Base-by-base conservation (phyloP, 2,113 vertebrate genomes). In the Petroica traversi region DNA sequence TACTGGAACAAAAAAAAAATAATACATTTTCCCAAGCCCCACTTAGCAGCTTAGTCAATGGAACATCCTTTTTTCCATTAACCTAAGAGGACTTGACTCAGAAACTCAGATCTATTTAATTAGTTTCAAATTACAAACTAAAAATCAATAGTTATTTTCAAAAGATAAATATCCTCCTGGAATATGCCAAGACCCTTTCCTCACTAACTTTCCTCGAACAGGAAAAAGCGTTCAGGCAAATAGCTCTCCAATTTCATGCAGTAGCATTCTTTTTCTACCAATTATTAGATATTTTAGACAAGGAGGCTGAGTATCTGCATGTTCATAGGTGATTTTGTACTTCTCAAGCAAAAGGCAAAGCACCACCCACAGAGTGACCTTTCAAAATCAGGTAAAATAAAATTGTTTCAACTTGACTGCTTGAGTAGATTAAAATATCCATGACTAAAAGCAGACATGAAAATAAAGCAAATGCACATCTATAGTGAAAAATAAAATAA, bases 71-170 rank as follows among this genome's bases (percentile, higher is more conserved):
- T 94, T 91, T 20, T 74, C 71, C n/a, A 89, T 95, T 95, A 94
- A 91, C 36, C 19, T 92, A 66, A 87, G 54, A 82, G 17, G 10
- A 14, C 45, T 85, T 85, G 54, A 92, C 81, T 94, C 69, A 88
- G 66, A 95, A 95, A 85, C 45, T 34, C 38, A 82, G 61, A 73
- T 43, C 45, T 84, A 62, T 92, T 92, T 92, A 96, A 91, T 87
- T 95, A 91, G 45, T 87, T 80, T 88, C 48, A 91, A 74, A 76
- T 94, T 85, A 54, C 40, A 81, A 87, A 85, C 77, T 57, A 91
- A 92, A 96, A 96, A 91, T 95, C 87, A 87, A 92, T 95, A 94
- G 57, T 85, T 75, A 91, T 91, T 92, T 95, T 91, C 52, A 61
- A 78, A 95, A 96, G 84, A 89, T 75, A 89, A 92, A 94, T 89